These are phyloP conservation scores for Gasterosteus aculeatus DNA, from an alignment of 2,113 vertebrate genomes.

Conservation along the genomic window DNA sequence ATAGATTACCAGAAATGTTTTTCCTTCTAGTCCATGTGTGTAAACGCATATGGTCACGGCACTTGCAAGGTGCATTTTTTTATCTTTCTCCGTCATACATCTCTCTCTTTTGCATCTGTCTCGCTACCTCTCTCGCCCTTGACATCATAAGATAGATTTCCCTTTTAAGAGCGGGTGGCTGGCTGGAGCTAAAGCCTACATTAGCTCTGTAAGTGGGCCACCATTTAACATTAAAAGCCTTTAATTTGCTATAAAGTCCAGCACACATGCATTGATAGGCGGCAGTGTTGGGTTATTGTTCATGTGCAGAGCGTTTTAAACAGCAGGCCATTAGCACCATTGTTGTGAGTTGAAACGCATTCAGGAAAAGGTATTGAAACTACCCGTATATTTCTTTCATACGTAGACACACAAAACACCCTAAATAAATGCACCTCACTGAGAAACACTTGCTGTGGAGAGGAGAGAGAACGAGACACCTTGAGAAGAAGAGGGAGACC, in stretches of 20 bases:
- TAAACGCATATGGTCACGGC: background rate
- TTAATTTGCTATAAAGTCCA: slow-evolving; percentile 84
- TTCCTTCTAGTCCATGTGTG: background rate
- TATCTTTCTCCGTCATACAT: background rate
- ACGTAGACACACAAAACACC: slow-evolving; percentile 28
- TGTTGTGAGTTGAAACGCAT: slow-evolving; percentile 62
- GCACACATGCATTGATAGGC: slow-evolving; percentile 78
- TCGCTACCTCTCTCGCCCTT: slow-evolving; percentile 59
- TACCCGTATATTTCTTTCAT: slow-evolving; percentile 69
- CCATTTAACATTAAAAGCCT: slow-evolving; percentile 83
- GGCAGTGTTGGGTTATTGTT: slow-evolving; percentile 77
- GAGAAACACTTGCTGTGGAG: slow-evolving; percentile 10
- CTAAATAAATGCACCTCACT: slow-evolving; percentile 48
- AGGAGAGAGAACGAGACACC: slow-evolving; percentile 31
- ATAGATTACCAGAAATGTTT: background rate
- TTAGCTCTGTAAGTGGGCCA: slow-evolving; percentile 80
- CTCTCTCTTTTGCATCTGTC: slow-evolving; percentile 30
- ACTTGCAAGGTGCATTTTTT: slow-evolving; percentile 14
- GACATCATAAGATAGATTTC: slow-evolving; percentile 85
- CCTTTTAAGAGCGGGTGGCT: slow-evolving; percentile 80
- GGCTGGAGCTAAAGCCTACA: slow-evolving; percentile 77
- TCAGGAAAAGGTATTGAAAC: slow-evolving; percentile 66
- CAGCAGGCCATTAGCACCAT: slow-evolving; percentile 73
- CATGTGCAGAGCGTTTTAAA: slow-evolving; percentile 71
- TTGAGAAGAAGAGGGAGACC: slow-evolving; percentile 31